A percentile compares a stretch with the other conserved stretches of the same genome.
Evolutionary conservation across 2,113 vertebrate genomes (phyloP).

Genomic region (Gymnogyps californianus): DNA sequence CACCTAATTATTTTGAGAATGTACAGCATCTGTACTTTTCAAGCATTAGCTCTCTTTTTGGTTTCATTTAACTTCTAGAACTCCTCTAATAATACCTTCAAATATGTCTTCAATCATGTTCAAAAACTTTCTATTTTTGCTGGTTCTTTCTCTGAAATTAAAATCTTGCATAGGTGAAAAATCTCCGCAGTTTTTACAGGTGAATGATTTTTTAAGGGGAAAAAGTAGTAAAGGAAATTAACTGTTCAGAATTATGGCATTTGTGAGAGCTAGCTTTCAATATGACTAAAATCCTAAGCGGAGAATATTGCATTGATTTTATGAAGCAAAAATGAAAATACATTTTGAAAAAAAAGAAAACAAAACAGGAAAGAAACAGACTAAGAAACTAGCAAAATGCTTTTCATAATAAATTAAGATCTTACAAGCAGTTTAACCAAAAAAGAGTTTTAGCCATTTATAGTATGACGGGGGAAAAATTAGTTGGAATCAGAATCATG

Average conservation of each 20-base stretch:
- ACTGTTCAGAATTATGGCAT: not conserved
- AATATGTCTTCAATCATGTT: conserved; percentile 40
- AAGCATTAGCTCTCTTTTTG: conserved; percentile 29
- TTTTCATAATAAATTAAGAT: not conserved
- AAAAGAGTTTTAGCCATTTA: not conserved
- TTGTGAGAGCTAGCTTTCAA: not conserved
- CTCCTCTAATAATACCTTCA: conserved; percentile 40
- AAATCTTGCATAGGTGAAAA: conserved; percentile 40
- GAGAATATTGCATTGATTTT: not conserved
- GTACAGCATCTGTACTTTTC: not conserved
- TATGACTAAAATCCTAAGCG: not conserved
- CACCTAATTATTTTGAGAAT: conserved; percentile 37
- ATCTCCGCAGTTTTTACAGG: not conserved
- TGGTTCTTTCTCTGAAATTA: not conserved
- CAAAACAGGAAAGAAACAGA: not conserved
- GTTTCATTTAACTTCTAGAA: conserved; percentile 40
- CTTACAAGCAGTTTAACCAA: not conserved
- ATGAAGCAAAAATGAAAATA: not conserved
- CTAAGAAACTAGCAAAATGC: not conserved
- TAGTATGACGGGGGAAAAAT: not conserved
- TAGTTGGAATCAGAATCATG: not conserved
- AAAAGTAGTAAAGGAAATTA: not conserved
- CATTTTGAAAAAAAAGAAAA: accelerated
- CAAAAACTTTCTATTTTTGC: conserved; percentile 46
- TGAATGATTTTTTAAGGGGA: not conserved